phyloP scores from a whole-genome alignment of 2,888 invertebrate genomes.

The Serrognathus titanus region DNA sequence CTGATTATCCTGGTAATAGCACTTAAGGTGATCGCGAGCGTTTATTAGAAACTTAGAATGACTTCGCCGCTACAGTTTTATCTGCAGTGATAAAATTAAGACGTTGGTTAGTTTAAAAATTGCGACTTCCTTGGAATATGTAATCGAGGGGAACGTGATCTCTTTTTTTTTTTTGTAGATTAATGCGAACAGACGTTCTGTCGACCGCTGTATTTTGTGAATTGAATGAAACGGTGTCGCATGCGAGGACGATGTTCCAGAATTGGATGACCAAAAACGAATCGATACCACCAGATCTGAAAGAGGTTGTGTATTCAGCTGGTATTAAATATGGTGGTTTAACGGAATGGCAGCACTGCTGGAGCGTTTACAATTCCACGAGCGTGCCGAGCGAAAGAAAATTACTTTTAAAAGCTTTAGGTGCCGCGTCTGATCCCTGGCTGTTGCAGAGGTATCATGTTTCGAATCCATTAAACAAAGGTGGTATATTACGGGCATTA shows the following conservation, averaged over 20 bases:
- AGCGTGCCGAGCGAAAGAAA: constrained; percentile 68
- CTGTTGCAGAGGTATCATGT: constrained; percentile 64
- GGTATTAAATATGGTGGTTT: constrained; percentile 70
- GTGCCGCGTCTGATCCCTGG: constrained; percentile 74
- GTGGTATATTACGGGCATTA: neutral
- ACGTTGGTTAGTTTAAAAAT: no score
- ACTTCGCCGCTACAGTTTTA: no score
- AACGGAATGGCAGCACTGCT: constrained; percentile 74
- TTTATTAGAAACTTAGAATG: no score
- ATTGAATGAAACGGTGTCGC: constrained; percentile 64
- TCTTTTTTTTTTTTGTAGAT: constrained; percentile 49
- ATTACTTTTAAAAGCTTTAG: constrained; percentile 67
- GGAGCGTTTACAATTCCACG: constrained; percentile 66
- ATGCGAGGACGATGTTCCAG: constrained; percentile 66
- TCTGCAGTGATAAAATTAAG: no score
- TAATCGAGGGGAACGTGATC: no score
- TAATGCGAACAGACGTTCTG: constrained; percentile 68
- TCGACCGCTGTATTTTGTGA: constrained; percentile 71
- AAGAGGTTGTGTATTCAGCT: constrained; percentile 64
- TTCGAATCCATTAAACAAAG: constrained; percentile 1
- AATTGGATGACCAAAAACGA: constrained; percentile 67
- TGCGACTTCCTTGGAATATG: no score
- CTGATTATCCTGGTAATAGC: no score
- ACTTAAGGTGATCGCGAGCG: no score
- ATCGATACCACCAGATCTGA: constrained; percentile 69